A percentile compares a stretch with the other conserved stretches of the same genome.
Conservation (phyloP, 1,140 invertebrate genomes). For the Araneus ventricosus region DNA sequence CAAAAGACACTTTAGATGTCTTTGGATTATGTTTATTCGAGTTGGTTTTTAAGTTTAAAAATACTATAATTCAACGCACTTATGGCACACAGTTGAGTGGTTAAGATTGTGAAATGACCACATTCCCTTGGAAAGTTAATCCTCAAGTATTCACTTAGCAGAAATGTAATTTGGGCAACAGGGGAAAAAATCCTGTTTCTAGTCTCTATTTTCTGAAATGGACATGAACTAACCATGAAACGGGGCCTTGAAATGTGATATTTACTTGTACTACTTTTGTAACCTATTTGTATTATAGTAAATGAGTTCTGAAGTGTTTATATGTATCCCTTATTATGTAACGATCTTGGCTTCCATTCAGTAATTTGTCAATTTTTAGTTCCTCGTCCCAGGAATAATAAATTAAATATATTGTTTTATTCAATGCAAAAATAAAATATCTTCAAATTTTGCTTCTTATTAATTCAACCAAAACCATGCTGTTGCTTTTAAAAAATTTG, state of each 20-base stretch:
- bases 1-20: no score
- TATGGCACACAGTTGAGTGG: not conserved
- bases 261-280: constrained; percentile 70
- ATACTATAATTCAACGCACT: no score
- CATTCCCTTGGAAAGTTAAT: not conserved
- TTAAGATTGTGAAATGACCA: not conserved
- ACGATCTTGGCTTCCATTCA: constrained; percentile 20
- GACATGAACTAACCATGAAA: constrained; percentile 49
- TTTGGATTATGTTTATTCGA: no score
- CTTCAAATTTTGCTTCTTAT: not conserved
- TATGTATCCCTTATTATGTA: not conserved
- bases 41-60: no score
- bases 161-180: constrained; percentile 14
- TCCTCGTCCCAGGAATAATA: not conserved
- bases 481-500: no score
- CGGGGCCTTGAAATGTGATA: constrained; percentile 70
- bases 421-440: not conserved
- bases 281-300: constrained; percentile 53
- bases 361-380: not conserved
- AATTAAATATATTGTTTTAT: not conserved
- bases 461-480: no score
- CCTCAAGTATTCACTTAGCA: not conserved
- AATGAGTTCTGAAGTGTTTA: constrained; percentile 8
- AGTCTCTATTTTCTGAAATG: constrained; percentile 43
- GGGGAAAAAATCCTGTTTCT: constrained; percentile 45